A percentile compares a stretch with the other conserved stretches of the same genome.
Evolutionary conservation across 2,888 invertebrate species (phyloP).

Genomic region (Ormyrus rosae): DNA sequence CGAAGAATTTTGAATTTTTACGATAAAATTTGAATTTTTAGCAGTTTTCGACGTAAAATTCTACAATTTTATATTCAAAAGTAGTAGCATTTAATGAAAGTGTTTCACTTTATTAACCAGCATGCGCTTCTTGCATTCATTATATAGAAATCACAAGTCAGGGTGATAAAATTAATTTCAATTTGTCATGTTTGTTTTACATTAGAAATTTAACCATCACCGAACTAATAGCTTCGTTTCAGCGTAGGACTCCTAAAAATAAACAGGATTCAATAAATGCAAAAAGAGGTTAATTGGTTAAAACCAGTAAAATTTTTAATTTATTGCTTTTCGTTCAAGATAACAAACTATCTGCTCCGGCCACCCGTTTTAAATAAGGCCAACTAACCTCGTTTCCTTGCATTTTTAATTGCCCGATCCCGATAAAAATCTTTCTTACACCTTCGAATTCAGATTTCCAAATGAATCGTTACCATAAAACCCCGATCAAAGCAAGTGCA

Average conservation of each 20-base stretch:
- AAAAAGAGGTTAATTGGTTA: slow-evolving; percentile 46
- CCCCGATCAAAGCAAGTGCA: background rate
- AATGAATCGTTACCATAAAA: background rate
- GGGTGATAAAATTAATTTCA: too few relatives aligned
- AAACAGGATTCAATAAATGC: slow-evolving; percentile 24
- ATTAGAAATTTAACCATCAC: too few relatives aligned
- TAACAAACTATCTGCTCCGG: slow-evolving; percentile 28
- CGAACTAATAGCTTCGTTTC: background rate
- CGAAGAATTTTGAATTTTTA: too few relatives aligned
- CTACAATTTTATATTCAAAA: too few relatives aligned
- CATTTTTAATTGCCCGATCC: slow-evolving; percentile 42
- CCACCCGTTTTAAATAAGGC: slow-evolving; percentile 28
- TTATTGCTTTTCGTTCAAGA: slow-evolving; percentile 41
- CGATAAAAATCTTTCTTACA: slow-evolving; percentile 1
- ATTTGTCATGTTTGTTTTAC: too few relatives aligned
- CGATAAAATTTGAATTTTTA: too few relatives aligned
- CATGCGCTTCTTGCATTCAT: too few relatives aligned
- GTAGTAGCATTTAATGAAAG: too few relatives aligned
- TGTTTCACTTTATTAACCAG: too few relatives aligned
- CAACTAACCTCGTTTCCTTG: slow-evolving; percentile 50
- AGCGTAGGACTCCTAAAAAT: slow-evolving; percentile 1
- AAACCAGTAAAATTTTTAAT: slow-evolving; percentile 37
- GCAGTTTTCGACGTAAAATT: too few relatives aligned
- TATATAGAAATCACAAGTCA: too few relatives aligned
- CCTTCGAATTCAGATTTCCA: background rate